Base-by-base conservation (phyloP, 2,113 vertebrate genomes). In the Pterocles gutturalis region DNA sequence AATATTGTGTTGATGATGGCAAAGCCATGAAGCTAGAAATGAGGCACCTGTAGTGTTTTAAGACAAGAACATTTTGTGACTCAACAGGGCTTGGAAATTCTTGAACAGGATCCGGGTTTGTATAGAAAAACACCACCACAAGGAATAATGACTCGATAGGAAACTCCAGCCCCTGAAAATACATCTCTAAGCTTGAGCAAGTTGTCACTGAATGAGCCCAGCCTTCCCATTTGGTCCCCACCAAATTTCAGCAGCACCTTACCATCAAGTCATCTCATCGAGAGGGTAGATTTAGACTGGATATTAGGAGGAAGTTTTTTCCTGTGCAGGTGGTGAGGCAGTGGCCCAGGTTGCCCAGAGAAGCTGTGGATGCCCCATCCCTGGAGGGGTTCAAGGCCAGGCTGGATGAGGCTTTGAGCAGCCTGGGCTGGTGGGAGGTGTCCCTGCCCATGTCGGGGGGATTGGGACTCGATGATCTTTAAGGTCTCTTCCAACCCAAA, bases 211-310 rank as follows among this genome's bases (percentile, higher is more conserved):
- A 51, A 1, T 0, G 3, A 83, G n/a, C 49, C 11, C 58, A 80
- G 8, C 19, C 58, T 49, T n/a, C 11, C 25, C 16, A 15, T 0
- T 0, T 33, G 41, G 21, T 21, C 25, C 38, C 58, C 67, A 51
- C 9, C 33, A 57, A 31, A 58, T 46, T 69, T 24, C 62, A 58
- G 90, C 89, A 77, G 84, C 45, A 34, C 22, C 46, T 57, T 7
- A 10, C 28, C 33, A 15, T 22, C 51, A 4, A 41, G 41, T 41
- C 41, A 41, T 41, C 41, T 41, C 41, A 41, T 41, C 41, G 41
- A 41, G 41, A 41, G 41, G 41, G 41, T 41, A 41, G 41, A 41
- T 41, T 41, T 41, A 41, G 41, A 41, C 41, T 41, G 41, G 41
- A 41, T 41, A 41, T 41, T 41, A 41, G 41, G 41, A 41, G 13